Conservation (phyloP, 2,888 invertebrate genomes). For the Drosophila emarginata region DNA sequence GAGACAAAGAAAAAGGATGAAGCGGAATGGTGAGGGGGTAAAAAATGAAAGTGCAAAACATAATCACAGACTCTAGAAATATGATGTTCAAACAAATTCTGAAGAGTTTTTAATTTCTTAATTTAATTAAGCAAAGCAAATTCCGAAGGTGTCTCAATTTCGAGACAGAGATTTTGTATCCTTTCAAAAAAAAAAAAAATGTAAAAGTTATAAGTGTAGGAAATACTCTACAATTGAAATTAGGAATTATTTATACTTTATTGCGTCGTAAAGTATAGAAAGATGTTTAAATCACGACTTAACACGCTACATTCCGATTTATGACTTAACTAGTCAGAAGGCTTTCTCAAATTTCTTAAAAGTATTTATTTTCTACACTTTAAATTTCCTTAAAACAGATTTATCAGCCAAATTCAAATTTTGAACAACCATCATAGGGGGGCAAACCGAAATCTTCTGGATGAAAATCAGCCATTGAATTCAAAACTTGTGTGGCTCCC, state of each 20-base stretch:
- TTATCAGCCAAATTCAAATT: slow-evolving; percentile 53
- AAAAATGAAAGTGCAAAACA: slow-evolving; percentile 28
- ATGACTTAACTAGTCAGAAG: no score
- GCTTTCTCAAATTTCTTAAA: no score
- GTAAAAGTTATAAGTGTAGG: no score
- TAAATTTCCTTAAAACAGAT: not conserved
- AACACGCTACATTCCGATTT: no score
- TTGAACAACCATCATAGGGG: slow-evolving; percentile 26
- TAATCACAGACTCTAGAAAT: slow-evolving; percentile 23
- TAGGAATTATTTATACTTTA: no score
- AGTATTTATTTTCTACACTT: not conserved
- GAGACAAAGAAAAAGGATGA: slow-evolving; percentile 12
- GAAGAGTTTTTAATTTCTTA: slow-evolving; percentile 17
- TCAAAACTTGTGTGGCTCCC: slow-evolving; percentile 87
- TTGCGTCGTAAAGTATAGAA: no score
- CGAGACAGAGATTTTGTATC: not conserved
- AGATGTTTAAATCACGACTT: no score
- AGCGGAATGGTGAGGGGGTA: slow-evolving; percentile 17
- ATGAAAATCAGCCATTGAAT: slow-evolving; percentile 88
- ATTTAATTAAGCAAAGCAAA: slow-evolving; percentile 37
- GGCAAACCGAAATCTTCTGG: slow-evolving; percentile 93
- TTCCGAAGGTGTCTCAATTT: slow-evolving; percentile 1
- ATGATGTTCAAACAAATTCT: slow-evolving; percentile 15
- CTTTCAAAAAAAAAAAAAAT: not conserved
- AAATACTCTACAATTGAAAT: no score